These are phyloP conservation scores for Tethea ocularis DNA, from an alignment of 2,888 invertebrate genomes.

Conservation along the genomic window DNA sequence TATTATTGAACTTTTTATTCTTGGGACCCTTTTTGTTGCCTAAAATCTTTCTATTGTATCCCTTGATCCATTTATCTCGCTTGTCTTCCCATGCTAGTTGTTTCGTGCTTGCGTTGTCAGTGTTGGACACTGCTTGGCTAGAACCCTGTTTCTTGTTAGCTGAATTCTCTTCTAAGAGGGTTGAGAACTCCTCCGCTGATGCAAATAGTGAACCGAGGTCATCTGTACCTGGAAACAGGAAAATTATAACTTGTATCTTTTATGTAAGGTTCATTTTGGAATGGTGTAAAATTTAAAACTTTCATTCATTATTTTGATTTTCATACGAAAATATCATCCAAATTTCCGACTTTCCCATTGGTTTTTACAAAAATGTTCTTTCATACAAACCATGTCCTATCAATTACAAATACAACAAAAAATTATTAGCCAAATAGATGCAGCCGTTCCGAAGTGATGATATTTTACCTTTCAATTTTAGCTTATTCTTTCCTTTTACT, in stretches of 20 bases:
- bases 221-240: slow-evolving; percentile 57
- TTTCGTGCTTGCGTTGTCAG: slow-evolving; percentile 90
- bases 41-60: slow-evolving; percentile 77
- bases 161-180: slow-evolving; percentile 93
- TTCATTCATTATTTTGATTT: no score
- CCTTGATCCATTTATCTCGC: slow-evolving; percentile 85
- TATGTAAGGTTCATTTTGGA: background rate
- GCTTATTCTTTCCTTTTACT: slow-evolving; percentile 53
- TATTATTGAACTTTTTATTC: slow-evolving; percentile 29
- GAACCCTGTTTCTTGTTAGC: slow-evolving; percentile 85
- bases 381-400: no score
- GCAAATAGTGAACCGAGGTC: slow-evolving; percentile 88
- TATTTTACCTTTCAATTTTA: slow-evolving; percentile 74
- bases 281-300: no score
- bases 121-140: slow-evolving; percentile 87
- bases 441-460: no score
- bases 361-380: no score
- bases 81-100: slow-evolving; percentile 93
- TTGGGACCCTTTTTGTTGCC: slow-evolving; percentile 56
- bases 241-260: background rate
- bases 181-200: slow-evolving; percentile 94
- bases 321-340: no score
- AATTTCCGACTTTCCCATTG: no score
- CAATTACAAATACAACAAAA: no score
- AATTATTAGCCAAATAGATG: no score